Percentiles rank a stretch among this genome's conserved stretches.
phyloP scores from a whole-genome alignment of 1,140 invertebrate species.

The Copidosoma floridanum region DNA sequence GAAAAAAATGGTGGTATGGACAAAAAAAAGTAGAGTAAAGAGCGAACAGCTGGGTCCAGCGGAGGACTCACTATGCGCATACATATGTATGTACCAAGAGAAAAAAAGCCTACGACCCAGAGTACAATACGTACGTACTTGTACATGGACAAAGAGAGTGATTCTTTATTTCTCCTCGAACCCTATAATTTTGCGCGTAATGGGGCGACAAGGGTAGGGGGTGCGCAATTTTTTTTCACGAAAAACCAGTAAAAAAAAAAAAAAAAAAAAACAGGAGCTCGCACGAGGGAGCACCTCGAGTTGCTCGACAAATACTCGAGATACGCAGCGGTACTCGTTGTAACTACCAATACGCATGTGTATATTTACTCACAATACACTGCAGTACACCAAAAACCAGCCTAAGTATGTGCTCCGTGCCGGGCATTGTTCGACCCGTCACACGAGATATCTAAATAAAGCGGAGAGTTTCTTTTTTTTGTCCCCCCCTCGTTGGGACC shows the following conservation, averaged over 20 bases:
- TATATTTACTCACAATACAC: background rate
- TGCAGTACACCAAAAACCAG: constrained; percentile 21
- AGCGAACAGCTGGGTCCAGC: constrained; percentile 30
- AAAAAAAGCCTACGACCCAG: constrained; percentile 29
- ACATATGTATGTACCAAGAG: no score
- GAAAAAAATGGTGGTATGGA: constrained; percentile 29
- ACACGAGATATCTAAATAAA: constrained; percentile 15
- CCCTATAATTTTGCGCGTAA: constrained; percentile 52
- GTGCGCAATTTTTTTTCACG: constrained; percentile 33
- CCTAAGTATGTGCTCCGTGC: constrained; percentile 18
- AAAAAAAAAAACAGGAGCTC: background rate
- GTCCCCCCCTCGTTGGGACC: no score
- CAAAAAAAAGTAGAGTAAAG: constrained; percentile 6
- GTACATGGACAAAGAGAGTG: constrained; percentile 36
- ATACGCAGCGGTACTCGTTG: constrained; percentile 16
- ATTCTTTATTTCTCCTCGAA: constrained; percentile 39
- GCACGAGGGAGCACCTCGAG: constrained; percentile 21
- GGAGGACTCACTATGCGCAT: no score
- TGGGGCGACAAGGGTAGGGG: no score
- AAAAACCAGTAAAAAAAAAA: constrained; percentile 1
- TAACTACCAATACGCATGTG: no score
- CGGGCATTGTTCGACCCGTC: constrained; percentile 22
- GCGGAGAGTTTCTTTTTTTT: background rate
- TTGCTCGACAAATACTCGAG: constrained; percentile 26
- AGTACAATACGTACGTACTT: no score